These are phyloP conservation scores for Chrysolina oricalcia DNA, from an alignment of 2,888 invertebrate species.

Conservation along the genomic window DNA sequence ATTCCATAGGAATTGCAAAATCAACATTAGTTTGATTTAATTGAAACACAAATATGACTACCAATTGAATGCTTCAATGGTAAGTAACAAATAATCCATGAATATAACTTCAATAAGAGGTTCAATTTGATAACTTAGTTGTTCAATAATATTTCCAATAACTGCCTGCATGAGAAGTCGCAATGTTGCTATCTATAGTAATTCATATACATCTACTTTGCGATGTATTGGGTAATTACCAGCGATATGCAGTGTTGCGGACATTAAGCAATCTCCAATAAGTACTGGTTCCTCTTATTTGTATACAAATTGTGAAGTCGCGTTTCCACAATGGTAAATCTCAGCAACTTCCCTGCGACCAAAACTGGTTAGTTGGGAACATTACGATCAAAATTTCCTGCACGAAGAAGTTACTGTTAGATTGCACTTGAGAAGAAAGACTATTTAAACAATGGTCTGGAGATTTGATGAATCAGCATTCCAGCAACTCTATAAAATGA, in stretches of 20 bases:
- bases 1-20: constrained; percentile 5
- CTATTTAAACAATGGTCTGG: too few relatives aligned
- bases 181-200: too few relatives aligned
- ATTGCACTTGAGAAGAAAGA: too few relatives aligned
- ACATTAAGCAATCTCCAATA: constrained; percentile 10
- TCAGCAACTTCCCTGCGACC: constrained; percentile 14
- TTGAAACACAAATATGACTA: neutral
- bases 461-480: too few relatives aligned
- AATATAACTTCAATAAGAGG: too few relatives aligned
- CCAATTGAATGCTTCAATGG: constrained; percentile 6
- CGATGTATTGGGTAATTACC: constrained; percentile 16
- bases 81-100: constrained; percentile 1
- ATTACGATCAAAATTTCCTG: too few relatives aligned
- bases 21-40: constrained; percentile 1
- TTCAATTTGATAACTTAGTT: too few relatives aligned
- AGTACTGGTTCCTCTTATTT: constrained; percentile 4
- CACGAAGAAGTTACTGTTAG: too few relatives aligned
- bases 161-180: too few relatives aligned
- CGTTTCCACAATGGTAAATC: too few relatives aligned
- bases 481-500: too few relatives aligned
- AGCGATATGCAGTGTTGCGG: neutral
- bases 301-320: constrained; percentile 2
- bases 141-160: too few relatives aligned
- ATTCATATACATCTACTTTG: neutral
- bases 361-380: constrained; percentile 7